These are phyloP conservation scores for Leuciscus waleckii DNA, from an alignment of 2,797 vertebrate species.

Conservation along the genomic window DNA sequence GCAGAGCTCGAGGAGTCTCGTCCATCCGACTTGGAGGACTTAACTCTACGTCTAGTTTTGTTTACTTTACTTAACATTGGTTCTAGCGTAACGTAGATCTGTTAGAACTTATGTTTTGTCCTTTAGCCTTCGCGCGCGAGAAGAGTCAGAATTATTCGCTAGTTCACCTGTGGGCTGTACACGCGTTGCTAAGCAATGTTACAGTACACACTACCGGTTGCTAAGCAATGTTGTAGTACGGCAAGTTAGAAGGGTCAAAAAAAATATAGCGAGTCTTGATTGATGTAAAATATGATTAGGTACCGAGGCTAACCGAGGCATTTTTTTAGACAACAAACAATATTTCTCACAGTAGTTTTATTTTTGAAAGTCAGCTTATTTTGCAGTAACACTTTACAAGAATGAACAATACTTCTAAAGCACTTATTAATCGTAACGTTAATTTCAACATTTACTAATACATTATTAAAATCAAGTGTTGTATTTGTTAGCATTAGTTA, in stretches of 20 bases:
- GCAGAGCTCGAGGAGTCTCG: neutral
- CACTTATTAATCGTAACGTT: too few species aligned
- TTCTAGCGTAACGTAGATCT: neutral
- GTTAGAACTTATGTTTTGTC: conserved; percentile 3
- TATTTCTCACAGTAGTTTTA: neutral
- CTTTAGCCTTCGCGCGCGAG: conserved; percentile 41
- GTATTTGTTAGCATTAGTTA: too few species aligned
- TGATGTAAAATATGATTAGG: neutral
- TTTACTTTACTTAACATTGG: conserved; percentile 2
- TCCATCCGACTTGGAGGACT: neutral
- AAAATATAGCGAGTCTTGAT: neutral
- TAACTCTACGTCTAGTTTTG: too few species aligned
- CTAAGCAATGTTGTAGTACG: conserved; percentile 4
- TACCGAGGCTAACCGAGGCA: too few species aligned
- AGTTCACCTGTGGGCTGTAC: neutral
- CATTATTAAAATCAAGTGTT: too few species aligned
- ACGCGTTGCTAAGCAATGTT: conserved; percentile 49
- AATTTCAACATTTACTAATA: too few species aligned
- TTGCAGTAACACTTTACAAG: too few species aligned
- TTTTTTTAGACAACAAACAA: neutral
- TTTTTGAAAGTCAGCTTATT: neutral
- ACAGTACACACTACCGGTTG: too few species aligned
- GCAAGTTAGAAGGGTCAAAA: conserved; percentile 24
- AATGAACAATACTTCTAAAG: neutral
- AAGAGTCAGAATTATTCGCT: neutral